Evolutionary conservation across 1,140 invertebrate genomes (phyloP).

Genomic region (Parapsyche elsis): DNA sequence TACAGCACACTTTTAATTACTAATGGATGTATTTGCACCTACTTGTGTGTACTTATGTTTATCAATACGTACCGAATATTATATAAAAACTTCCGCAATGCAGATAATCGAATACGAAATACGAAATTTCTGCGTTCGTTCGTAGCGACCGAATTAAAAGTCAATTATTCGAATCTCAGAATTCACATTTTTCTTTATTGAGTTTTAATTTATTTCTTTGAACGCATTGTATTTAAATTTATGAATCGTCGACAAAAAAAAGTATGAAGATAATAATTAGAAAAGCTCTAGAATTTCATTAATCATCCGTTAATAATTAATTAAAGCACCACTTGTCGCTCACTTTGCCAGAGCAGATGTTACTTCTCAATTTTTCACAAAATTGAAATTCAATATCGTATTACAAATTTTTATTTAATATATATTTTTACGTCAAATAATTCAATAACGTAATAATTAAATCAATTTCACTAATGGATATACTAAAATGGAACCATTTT

Average conservation of each 20-base stretch:
- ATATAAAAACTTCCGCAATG: neutral
- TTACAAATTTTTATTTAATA: neutral
- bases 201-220: too few species aligned
- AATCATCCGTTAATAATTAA: conserved; percentile 19
- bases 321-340: conserved; percentile 9
- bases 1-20: neutral
- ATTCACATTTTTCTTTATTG: too few species aligned
- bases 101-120: neutral
- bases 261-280: neutral
- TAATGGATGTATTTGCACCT: too few species aligned
- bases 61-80: neutral
- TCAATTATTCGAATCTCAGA: neutral
- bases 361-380: conserved; percentile 6
- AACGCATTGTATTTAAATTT: neutral
- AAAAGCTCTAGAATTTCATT: conserved; percentile 8
- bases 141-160: neutral
- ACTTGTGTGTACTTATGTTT: neutral
- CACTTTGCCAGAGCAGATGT: neutral
- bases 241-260: neutral
- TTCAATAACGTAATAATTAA: too few species aligned
- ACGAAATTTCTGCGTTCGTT: neutral
- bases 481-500: too few species aligned
- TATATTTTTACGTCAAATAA: neutral
- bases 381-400: neutral
- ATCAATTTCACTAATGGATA: too few species aligned